Percentiles rank a stretch among this genome's conserved stretches.
phyloP scores from a whole-genome alignment of 2,888 invertebrate species.

The Anoncus sp. region DNA sequence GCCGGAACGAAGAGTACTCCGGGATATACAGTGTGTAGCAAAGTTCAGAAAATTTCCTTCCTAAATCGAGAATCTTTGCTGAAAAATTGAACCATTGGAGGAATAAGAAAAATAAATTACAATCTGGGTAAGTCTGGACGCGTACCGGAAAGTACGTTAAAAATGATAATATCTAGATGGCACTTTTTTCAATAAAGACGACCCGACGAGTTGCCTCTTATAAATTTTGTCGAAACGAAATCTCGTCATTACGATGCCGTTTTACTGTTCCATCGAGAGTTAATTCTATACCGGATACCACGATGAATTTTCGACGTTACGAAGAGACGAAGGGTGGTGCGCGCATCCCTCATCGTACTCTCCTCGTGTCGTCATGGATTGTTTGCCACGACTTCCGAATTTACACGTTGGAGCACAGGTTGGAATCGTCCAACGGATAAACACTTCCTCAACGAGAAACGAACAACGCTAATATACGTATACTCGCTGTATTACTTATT shows the following conservation, averaged over 20 bases:
- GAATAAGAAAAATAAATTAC: neutral
- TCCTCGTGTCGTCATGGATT: conserved; percentile 70
- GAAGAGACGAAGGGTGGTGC: conserved; percentile 47
- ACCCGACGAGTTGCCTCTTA: conserved; percentile 57
- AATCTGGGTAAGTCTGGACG: neutral
- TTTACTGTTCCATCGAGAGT: conserved; percentile 29
- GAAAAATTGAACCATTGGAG: neutral
- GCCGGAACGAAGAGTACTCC: conserved; percentile 63
- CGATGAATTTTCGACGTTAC: conserved; percentile 66
- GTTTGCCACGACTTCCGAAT: conserved; percentile 72
- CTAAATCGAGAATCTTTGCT: neutral
- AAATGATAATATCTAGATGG: too few species aligned
- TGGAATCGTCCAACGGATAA: conserved; percentile 54
- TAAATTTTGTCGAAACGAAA: conserved; percentile 54
- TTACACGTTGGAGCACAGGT: conserved; percentile 34
- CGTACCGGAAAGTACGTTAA: neutral
- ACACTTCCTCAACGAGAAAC: conserved; percentile 48
- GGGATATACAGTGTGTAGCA: conserved; percentile 7
- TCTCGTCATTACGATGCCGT: conserved; percentile 31
- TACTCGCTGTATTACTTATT: conserved; percentile 25
- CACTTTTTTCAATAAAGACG: conserved; percentile 18
- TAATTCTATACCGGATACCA: conserved; percentile 29
- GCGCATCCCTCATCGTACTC: conserved; percentile 74
- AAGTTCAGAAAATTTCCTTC: too few species aligned
- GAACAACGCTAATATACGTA: conserved; percentile 4